Conservation (phyloP, 2,888 invertebrate species). For the Pristionchus mayeri region DNA sequence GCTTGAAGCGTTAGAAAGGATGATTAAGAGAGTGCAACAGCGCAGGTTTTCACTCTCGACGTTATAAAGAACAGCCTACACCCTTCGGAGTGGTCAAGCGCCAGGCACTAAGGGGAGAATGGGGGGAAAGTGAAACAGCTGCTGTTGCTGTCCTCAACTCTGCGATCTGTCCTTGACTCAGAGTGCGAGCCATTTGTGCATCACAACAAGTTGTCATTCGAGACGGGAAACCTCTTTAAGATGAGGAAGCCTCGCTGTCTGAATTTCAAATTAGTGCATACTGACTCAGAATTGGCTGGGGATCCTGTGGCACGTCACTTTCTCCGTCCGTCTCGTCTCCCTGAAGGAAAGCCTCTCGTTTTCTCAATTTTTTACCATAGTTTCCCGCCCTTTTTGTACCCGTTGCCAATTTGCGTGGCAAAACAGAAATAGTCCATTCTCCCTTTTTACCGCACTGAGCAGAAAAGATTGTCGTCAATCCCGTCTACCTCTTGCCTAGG, state of each 20-base stretch:
- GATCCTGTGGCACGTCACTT: constrained; percentile 56
- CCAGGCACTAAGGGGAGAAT: not conserved
- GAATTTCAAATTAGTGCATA: not conserved
- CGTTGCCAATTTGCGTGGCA: too few relatives aligned
- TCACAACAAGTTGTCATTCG: too few relatives aligned
- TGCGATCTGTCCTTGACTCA: not conserved
- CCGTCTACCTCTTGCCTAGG: not conserved
- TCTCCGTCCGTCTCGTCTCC: constrained; percentile 50
- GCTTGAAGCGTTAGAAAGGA: too few relatives aligned
- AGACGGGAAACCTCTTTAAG: too few relatives aligned
- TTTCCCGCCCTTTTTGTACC: too few relatives aligned
- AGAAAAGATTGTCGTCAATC: constrained; percentile 10
- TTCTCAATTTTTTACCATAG: not conserved
- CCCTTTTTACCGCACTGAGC: too few relatives aligned
- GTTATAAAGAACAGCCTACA: constrained; percentile 22
- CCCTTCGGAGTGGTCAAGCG: not conserved
- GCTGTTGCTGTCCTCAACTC: constrained; percentile 14
- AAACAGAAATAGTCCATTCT: too few relatives aligned
- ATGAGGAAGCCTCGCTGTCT: constrained; percentile 4
- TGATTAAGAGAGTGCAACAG: too few relatives aligned
- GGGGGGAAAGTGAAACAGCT: not conserved
- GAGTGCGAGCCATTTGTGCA: not conserved
- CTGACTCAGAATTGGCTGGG: constrained; percentile 55
- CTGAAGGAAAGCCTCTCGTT: constrained; percentile 5
- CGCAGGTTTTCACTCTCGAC: too few relatives aligned